Base-by-base conservation (phyloP, 2,113 vertebrate genomes). In the Eubucco bourcierii region DNA sequence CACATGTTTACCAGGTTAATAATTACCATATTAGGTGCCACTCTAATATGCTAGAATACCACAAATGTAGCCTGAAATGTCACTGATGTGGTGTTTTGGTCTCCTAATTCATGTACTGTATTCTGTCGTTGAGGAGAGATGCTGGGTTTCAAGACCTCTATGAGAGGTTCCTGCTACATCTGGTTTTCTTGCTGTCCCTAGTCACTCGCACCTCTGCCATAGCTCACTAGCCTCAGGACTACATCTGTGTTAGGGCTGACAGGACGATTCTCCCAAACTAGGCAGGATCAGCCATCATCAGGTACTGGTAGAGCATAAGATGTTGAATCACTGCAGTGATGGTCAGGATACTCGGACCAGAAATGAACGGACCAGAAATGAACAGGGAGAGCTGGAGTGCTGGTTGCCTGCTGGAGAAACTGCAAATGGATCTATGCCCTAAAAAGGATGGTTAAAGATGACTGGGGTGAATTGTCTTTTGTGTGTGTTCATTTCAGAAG, bases 41-140 rank as follows among this genome's bases (percentile, higher is more conserved):
- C 53, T 61, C 3, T 55, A 14, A 44, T 6, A 33, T 21, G 15
- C 16, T 9, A 20, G 52, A n/a, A 28, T 34, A 60, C 20, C 39
- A 19, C 60, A n/a, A 17, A 13, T 47, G 1, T 25, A 0, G 46
- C 1, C 2, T 50, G 66, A 41, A 59, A 56, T 71, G 71, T 72
- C 87, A 21, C 47, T 27, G 41, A 15, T 25, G 4, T 0, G 2
- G 61, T 9, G 20, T 71, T 64, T 6, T 0, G 0, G 28, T 53
- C 31, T 20, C 52, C 15, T 0, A 10, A 24, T 71, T 37, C 16
- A 10, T 4, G 12, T 12, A 7, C 34, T 15, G 10, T 21, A 3
- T 0, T 24, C 37, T 31, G 24, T 7, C n/a, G 24, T 33, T 10
- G 27, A 61, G 46, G 63, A 65, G 58, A 21, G 47, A 34, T 67